Base-by-base conservation (phyloP, 2,113 vertebrate genomes). In the Euleptes europaea region DNA sequence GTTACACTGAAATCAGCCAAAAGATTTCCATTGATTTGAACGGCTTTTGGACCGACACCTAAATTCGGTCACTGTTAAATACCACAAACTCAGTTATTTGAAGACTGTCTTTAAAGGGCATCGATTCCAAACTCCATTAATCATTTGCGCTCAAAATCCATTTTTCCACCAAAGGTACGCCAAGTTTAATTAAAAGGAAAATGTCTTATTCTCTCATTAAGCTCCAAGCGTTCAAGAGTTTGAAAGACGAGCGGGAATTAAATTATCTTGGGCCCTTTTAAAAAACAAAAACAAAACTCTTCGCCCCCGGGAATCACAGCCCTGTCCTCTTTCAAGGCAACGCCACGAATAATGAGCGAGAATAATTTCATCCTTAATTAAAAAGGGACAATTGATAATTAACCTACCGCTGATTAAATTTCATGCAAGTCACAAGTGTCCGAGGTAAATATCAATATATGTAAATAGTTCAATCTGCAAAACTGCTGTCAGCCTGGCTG, bases 61-160 rank as follows among this genome's bases (percentile, higher is more conserved):
- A 83, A 66, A 35, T 89, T 86, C 87, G 66, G 57, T 49, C 23
- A 26, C 38, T 80, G 26, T 5, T 71, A 35, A 84, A 91, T 81
- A 88, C 1, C 57, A 11, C 42, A 21, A 0, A 17, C 0, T 0
- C 88, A 92, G 2, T 2, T 33, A 15, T 4, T 44, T 78, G 63
- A 42, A 0, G 0, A 69, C 10, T 44, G 44, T 88, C 84, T 49
- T 76, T 49, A n/a, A 1, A 0, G 31, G 47, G 78, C 17, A 26
- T 0, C 2, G 33, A 66, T 70, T 5, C 23, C 28, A 63, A 74
- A 0, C 8, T 12, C 1, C 8, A 78, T 72, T 66, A 72, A 83
- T 83, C 66, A 72, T 72, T 78, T 83, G 70, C 72, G 76, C 54
- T 67, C 35, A 84, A 44, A 83, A 9, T 76, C 51, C 70, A 76